Conservation (phyloP, 2,888 invertebrate genomes). For the Agrilus cyanescens region DNA sequence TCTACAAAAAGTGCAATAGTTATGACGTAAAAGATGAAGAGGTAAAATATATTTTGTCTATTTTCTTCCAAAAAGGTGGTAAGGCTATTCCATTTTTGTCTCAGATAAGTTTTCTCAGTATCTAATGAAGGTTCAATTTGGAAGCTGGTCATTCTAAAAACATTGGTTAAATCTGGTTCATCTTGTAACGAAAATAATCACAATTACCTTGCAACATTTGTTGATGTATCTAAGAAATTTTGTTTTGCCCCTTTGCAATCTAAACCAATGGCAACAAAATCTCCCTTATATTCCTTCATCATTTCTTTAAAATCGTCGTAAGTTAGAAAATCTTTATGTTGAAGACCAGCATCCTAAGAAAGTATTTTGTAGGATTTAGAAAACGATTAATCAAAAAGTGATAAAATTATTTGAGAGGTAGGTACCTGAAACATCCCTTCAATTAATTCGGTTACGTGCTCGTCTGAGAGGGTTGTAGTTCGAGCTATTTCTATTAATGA, state of each 20-base stretch:
- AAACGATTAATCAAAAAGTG: not conserved
- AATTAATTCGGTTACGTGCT: constrained; percentile 83
- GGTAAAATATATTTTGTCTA: constrained; percentile 88
- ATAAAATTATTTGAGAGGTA: constrained; percentile 6
- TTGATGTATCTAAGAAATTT: constrained; percentile 88
- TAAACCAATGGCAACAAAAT: constrained; percentile 86
- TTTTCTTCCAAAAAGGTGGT: constrained; percentile 92
- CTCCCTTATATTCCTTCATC: constrained; percentile 95
- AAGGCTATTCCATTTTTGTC: constrained; percentile 73
- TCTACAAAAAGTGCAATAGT: constrained; percentile 90
- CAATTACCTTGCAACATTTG: constrained; percentile 70
- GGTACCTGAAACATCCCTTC: constrained; percentile 84
- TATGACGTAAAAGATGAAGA: constrained; percentile 89
- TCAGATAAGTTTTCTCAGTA: constrained; percentile 53
- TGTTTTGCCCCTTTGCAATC: constrained; percentile 94
- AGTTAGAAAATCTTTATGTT: constrained; percentile 80
- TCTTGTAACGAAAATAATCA: constrained; percentile 3
- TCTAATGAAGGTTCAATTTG: constrained; percentile 75
- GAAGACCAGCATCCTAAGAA: constrained; percentile 70
- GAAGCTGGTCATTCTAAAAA: constrained; percentile 77
- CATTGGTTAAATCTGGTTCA: not conserved
- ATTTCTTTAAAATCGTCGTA: constrained; percentile 87
- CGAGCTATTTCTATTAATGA: constrained; percentile 88
- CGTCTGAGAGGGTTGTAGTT: constrained; percentile 80
- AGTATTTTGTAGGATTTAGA: constrained; percentile 3